phyloP scores from a whole-genome alignment of 2,113 vertebrate species.

The Ginglymostoma cirratum region DNA sequence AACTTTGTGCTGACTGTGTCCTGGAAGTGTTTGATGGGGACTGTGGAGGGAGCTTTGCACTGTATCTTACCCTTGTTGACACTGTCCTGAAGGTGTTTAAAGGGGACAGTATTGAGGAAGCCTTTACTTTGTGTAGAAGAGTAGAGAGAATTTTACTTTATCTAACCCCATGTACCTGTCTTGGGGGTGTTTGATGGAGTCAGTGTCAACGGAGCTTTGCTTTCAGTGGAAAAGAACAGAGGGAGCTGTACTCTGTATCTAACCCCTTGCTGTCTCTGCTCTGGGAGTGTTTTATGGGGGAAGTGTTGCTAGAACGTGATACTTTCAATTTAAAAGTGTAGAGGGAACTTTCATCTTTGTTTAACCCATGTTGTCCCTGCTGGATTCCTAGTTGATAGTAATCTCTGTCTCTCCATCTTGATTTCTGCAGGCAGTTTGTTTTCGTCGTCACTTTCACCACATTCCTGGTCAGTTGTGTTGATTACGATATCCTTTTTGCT shows the following conservation, averaged over 20 bases:
- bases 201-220: not conserved
- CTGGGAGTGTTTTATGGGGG: not conserved
- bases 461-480: constrained; percentile 93
- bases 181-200: not conserved
- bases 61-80: not conserved
- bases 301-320: not conserved
- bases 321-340: not conserved
- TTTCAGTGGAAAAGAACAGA: not conserved
- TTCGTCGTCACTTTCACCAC: constrained; percentile 96
- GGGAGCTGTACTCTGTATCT: not conserved
- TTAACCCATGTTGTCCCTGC: not conserved
- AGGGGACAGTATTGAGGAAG: no score
- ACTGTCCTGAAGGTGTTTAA: no score
- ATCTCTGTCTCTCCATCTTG: not conserved
- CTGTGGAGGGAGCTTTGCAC: no score
- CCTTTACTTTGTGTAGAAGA: not conserved
- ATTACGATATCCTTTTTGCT: constrained; percentile 97
- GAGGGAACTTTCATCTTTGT: not conserved
- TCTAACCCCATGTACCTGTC: not conserved
- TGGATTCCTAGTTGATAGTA: no score
- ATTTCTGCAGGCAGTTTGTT: constrained; percentile 76
- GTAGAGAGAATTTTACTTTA: not conserved
- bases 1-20: no score
- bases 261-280: not conserved
- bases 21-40: no score